Percentiles rank a stretch among this genome's conserved stretches.
phyloP scores from a whole-genome alignment of 2,113 vertebrate genomes.

The Amblyornis subalaris region DNA sequence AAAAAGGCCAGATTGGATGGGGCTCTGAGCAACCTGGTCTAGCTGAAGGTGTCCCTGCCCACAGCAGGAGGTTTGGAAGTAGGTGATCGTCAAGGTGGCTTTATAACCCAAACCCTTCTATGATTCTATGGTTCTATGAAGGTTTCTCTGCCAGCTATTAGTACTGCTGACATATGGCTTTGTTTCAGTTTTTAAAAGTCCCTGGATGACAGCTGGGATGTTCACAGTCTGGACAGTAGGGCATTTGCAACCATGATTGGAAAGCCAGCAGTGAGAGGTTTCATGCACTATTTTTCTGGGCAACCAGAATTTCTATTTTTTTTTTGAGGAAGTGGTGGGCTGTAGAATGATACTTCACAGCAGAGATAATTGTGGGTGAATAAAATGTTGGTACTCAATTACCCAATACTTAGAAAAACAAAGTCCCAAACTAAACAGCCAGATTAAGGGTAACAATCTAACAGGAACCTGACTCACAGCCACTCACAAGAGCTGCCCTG shows the following conservation, averaged over 20 bases:
- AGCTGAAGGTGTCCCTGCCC: neutral
- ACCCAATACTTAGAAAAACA: neutral
- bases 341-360: neutral
- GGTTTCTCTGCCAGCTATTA: neutral
- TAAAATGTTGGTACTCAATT: neutral
- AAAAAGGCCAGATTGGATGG: neutral
- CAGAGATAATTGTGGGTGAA: neutral
- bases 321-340: neutral
- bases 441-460: neutral
- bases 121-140: neutral
- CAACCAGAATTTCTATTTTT: neutral
- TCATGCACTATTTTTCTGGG: neutral
- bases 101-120: neutral
- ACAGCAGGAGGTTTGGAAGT: accelerated
- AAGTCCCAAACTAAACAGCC: neutral
- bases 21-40: neutral
- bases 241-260: neutral
- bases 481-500: neutral
- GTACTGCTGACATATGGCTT: neutral
- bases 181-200: neutral
- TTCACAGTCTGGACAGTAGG: neutral
- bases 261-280: neutral
- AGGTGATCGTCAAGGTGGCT: neutral
- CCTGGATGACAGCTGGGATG: neutral
- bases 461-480: neutral